Percentiles rank a stretch among this genome's conserved stretches.
phyloP scores from a whole-genome alignment of 2,888 invertebrate genomes.

The Ephialtes manifestator region DNA sequence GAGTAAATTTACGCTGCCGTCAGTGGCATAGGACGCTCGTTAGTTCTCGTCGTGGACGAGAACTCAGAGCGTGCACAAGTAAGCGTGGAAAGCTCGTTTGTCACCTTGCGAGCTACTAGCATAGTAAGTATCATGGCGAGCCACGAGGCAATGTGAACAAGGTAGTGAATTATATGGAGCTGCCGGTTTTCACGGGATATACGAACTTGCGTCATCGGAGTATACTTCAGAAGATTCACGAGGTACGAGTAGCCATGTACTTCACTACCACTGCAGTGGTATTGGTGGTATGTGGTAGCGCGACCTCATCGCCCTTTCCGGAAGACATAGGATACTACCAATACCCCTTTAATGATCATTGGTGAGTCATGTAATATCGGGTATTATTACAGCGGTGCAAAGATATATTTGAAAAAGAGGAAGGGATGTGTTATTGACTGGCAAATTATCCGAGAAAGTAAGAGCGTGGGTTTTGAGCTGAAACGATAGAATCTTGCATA shows the following conservation, averaged over 20 bases:
- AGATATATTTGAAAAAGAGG: conserved; percentile 11
- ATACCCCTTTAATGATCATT: conserved; percentile 11
- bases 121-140: conserved; percentile 21
- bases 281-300: conserved; percentile 6
- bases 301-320: conserved; percentile 21
- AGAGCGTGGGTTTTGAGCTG: too few relatives aligned
- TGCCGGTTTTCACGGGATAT: background rate
- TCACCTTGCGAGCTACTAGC: conserved; percentile 15
- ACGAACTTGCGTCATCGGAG: conserved; percentile 27
- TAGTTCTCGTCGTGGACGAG: conserved; percentile 29
- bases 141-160: conserved; percentile 33
- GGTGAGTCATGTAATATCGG: conserved; percentile 15
- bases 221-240: conserved; percentile 13
- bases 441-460: too few relatives aligned
- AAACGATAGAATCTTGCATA: too few relatives aligned
- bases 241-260: conserved; percentile 7
- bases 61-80: conserved; percentile 22
- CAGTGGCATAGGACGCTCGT: conserved; percentile 47
- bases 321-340: background rate
- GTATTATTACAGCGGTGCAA: conserved; percentile 5
- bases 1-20: conserved; percentile 28
- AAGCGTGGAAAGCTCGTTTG: conserved; percentile 46
- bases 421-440: background rate
- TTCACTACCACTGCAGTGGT: conserved; percentile 12
- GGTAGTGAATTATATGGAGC: conserved; percentile 5